Percentiles rank a stretch among this genome's conserved stretches.
Conservation (phyloP, 2,888 invertebrate species). For the Lacanobia oleracea region DNA sequence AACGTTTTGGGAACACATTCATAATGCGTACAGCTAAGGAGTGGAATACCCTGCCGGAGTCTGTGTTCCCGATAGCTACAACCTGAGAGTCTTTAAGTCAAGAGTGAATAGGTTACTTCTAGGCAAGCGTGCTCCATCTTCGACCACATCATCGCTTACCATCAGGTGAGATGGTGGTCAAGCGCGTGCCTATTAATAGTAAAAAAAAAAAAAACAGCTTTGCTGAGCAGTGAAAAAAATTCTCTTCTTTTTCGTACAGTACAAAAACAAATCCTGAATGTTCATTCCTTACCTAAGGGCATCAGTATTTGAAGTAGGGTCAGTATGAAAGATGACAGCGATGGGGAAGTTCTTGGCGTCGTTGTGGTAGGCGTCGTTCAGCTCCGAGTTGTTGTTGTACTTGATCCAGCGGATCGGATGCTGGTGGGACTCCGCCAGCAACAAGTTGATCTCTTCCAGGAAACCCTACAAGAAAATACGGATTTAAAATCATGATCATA, state of each 20-base stretch:
- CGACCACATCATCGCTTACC: no score
- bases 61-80: no score
- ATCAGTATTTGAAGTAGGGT: slow-evolving; percentile 81
- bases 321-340: slow-evolving; percentile 92
- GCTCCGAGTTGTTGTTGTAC: slow-evolving; percentile 92
- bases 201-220: no score
- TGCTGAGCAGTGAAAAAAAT: no score
- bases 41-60: no score
- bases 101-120: no score
- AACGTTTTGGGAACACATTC: no score
- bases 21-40: no score
- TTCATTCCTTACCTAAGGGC: slow-evolving; percentile 86
- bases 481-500: not conserved
- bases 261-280: not conserved
- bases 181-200: no score
- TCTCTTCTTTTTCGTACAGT: not conserved
- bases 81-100: no score
- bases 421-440: slow-evolving; percentile 90
- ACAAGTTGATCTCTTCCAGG: slow-evolving; percentile 91
- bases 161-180: no score
- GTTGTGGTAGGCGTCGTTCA: slow-evolving; percentile 93
- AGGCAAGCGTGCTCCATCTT: no score
- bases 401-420: slow-evolving; percentile 92
- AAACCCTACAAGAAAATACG: slow-evolving; percentile 86
- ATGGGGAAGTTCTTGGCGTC: slow-evolving; percentile 92